Evolutionary conservation across 2,888 invertebrate genomes (phyloP), one percentile per base, ranked within the genome.

Genomic region (Embidobia sp.): DNA sequence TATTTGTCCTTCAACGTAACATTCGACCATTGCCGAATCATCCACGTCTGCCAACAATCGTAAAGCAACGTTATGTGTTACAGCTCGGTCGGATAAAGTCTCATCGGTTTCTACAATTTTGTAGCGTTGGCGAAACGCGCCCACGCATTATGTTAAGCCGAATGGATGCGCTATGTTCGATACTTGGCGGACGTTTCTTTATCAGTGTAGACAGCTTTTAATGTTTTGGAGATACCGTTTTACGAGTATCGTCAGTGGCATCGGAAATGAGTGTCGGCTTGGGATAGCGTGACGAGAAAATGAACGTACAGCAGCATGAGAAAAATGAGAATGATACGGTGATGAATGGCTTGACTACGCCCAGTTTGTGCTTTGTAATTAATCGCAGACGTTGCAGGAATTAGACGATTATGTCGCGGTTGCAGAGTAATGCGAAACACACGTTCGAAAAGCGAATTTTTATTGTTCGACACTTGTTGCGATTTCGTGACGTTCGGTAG

Each of bases 111-210:
- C n/a, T n/a, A n/a, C n/a, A n/a, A n/a, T n/a, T n/a, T n/a, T n/a
- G n/a, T n/a, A n/a, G n/a, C n/a, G n/a, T n/a, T n/a, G n/a, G n/a
- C n/a, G n/a, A n/a, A n/a, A n/a, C n/a, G 59, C 33, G 78, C 77
- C 64, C 80, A 79, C 77, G 67, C 67, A 74, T 76, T 64, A 59
- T 13, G 35, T 22, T 29, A 35, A 66, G 57, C 64, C 73, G 69
- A 80, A n/a, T 80, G 82, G 80, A 79, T 78, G 82, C 79, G 42
- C 69, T 57, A 69, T 69, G 63, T 75, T 75, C 55, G 57, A 26
- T 42, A 59, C 40, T 64, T 55, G 40, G 48, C 31, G 15, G 35
- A 26, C 16, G 59, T 35, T 61, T 37, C 81, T 79, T 76, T 79
- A 78, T 77, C 73, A 44, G 66, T 61, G 80, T 82, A 79, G 64